Evolutionary conservation across 2,888 invertebrate species (phyloP), one percentile per base, ranked within the genome.

Genomic region (Callimorpha dominula): DNA sequence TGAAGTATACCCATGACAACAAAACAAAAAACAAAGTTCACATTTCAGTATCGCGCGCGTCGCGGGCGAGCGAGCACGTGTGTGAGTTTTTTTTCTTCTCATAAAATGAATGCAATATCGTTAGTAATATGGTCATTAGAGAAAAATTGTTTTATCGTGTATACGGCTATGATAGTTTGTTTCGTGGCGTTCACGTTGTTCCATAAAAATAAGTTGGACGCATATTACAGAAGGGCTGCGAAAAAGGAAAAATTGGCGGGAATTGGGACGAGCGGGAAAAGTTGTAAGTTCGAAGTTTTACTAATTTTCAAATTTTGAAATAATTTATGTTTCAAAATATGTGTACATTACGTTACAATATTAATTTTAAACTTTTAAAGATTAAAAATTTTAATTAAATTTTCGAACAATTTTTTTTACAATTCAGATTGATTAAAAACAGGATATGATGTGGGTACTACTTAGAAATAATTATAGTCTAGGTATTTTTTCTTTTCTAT

Each of bases 131-230:
- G 92, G 92, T 91, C 92, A 12, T 84, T 95, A 78, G 95, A 95
- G 81, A 92, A 93, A 62, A 93, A 95, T 83, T 95, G 94, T 91
- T 94, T 92, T 80, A 86, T 90, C 49, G 93, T 95, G 63, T 95
- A 95, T 72, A 91, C 92, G 8, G 88, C 89, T 2, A 81, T 95
- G 68, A 89, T 94, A 60, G 88, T 92, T 73, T 89, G 90, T 84
- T 95, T 95, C 74, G 81, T 94, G 40, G 88, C 85, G 12, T 95
- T 95, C 72, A 94, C 94, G 1, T 84, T 93, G 75, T 91, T 93
- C 68, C 95, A 95, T 78, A 94, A 93, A 81, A 92, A 92, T 85
- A 93, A 91, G 83, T 79, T 94, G 73, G 94, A 94, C 66, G 81
- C 81, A 15, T 87, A 86, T 82, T 91, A 90, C 73, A 85, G 89